Evolutionary conservation across 1,140 invertebrate genomes (phyloP).

Genomic region (Drosophila carrolli): DNA sequence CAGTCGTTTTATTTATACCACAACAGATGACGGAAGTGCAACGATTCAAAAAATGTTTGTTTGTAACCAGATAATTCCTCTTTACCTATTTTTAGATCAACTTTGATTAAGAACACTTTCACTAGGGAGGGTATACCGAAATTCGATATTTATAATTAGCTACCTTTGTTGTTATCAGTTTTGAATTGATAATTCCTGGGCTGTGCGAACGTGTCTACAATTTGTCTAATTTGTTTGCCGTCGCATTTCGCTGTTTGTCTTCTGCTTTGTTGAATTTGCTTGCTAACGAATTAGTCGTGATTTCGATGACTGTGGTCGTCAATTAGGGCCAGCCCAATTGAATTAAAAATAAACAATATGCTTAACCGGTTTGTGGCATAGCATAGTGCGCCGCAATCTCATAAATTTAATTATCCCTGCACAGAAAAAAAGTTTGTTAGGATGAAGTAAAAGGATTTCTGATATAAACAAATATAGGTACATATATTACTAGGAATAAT

Average conservation of each 20-base stretch:
- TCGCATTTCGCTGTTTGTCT: slow-evolving; percentile 61
- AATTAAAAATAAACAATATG: slow-evolving; percentile 69
- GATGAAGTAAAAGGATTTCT: background rate
- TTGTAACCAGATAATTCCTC: slow-evolving; percentile 9
- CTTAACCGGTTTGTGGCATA: slow-evolving; percentile 26
- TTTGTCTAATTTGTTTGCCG: slow-evolving; percentile 66
- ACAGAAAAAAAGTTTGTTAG: slow-evolving; percentile 1
- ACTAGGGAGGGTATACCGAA: slow-evolving; percentile 20
- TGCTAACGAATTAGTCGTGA: slow-evolving; percentile 76
- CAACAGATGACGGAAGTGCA: slow-evolving; percentile 15
- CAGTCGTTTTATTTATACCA: slow-evolving; percentile 9
- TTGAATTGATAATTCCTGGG: slow-evolving; percentile 37
- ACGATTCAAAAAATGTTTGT: slow-evolving; percentile 22
- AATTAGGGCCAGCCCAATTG: slow-evolving; percentile 64
- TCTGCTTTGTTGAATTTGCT: slow-evolving; percentile 68
- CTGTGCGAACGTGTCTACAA: slow-evolving; percentile 19
- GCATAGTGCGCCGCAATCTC: background rate
- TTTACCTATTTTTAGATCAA: slow-evolving; percentile 8
- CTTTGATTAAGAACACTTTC: background rate
- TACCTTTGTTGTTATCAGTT: slow-evolving; percentile 37
- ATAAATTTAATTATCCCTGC: slow-evolving; percentile 14
- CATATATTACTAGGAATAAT: too few relatives aligned
- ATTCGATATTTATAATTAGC: background rate
- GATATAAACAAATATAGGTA: background rate
- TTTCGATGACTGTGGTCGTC: slow-evolving; percentile 50